These are phyloP conservation scores for Xyrichtys novacula DNA, from an alignment of 2,797 vertebrate species.

Conservation along the genomic window DNA sequence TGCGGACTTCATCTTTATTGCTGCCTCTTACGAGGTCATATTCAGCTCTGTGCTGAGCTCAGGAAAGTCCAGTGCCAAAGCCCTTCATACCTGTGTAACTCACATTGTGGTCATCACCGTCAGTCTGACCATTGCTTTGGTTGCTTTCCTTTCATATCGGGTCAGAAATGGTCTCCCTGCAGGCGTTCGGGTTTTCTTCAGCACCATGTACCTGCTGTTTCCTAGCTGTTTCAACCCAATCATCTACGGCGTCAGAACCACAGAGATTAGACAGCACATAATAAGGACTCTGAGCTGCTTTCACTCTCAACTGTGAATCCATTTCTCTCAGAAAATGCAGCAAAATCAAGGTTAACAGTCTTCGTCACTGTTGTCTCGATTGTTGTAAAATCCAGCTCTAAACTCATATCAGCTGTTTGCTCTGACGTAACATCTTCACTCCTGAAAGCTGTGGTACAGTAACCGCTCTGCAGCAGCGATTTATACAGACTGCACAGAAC, in stretches of 20 bases:
- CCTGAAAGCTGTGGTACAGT: no score
- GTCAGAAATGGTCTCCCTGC: conserved; percentile 59
- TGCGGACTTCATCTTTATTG: conserved; percentile 71
- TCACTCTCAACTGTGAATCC: no score
- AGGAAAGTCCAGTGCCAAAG: conserved; percentile 59
- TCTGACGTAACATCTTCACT: no score
- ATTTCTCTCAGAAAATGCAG: no score
- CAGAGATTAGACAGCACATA: conserved; percentile 48
- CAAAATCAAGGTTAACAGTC: no score
- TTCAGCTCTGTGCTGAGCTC: conserved; percentile 69
- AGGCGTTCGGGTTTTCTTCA: conserved; percentile 39
- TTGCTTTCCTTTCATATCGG: conserved; percentile 71
- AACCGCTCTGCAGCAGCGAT: no score
- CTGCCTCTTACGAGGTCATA: conserved; percentile 74
- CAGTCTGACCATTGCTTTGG: conserved; percentile 49
- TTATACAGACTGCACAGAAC: no score
- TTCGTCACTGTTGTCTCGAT: no score
- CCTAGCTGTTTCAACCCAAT: conserved; percentile 56
- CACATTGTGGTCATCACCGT: conserved; percentile 76
- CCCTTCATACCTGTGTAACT: conserved; percentile 75
- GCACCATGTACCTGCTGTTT: conserved; percentile 54
- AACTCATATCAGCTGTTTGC: no score
- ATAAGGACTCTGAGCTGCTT: conserved; percentile 46
- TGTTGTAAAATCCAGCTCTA: no score
- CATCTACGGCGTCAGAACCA: conserved; percentile 59